Conservation (phyloP, 2,888 invertebrate genomes). For the Drosophila leonis region DNA sequence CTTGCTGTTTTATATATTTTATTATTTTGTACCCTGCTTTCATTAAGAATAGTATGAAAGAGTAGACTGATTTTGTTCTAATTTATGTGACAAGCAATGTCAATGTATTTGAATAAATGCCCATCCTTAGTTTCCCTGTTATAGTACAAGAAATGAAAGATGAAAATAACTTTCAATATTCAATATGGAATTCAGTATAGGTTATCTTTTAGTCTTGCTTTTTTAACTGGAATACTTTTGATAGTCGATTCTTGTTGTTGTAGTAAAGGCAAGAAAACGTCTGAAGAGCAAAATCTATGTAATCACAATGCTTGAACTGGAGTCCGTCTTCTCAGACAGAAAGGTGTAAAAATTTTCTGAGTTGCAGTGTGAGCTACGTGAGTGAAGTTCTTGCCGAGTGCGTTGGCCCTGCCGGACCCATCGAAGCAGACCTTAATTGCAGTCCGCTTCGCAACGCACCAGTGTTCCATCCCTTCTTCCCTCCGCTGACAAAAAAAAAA, state of each 20-base stretch:
- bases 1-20: conserved; percentile 26
- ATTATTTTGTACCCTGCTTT: conserved; percentile 9
- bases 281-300: conserved; percentile 56
- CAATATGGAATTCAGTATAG: background rate
- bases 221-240: background rate
- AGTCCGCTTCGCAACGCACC: conserved; percentile 11
- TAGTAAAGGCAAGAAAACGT: conserved; percentile 54
- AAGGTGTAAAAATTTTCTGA: conserved; percentile 66
- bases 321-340: conserved; percentile 40
- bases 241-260: conserved; percentile 8
- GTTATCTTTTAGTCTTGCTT: background rate
- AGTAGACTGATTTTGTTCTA: background rate
- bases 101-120: too few relatives aligned
- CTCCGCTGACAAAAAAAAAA: conserved; percentile 2
- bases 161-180: too few relatives aligned
- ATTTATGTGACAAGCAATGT: background rate
- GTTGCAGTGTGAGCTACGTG: conserved; percentile 46
- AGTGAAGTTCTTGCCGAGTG: conserved; percentile 47
- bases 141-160: too few relatives aligned
- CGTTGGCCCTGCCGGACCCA: conserved; percentile 65
- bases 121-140: too few relatives aligned
- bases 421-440: conserved; percentile 34
- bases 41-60: background rate
- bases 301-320: conserved; percentile 67
- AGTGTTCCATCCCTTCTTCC: conserved; percentile 2